These are phyloP conservation scores for Acrocyrtus sp. DNA, from an alignment of 2,888 invertebrate genomes.

Conservation along the genomic window DNA sequence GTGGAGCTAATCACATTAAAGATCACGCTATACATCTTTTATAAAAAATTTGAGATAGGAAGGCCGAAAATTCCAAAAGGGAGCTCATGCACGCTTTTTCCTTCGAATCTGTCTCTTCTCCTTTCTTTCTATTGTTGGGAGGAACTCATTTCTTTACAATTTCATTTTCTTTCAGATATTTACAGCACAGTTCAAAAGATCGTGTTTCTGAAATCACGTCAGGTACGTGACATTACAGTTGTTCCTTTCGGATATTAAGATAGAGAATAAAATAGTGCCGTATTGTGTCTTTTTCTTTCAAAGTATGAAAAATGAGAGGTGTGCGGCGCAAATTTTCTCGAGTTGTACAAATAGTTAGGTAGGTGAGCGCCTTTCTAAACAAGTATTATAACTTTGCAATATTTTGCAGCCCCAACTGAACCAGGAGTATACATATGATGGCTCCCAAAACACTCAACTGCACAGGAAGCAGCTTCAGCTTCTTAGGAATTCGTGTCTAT, in stretches of 20 bases:
- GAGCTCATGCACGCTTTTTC: not conserved
- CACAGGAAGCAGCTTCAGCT: conserved; percentile 39
- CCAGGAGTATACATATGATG: not conserved
- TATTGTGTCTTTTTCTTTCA: not conserved
- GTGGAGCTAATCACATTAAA: no score
- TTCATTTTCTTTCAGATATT: conserved; percentile 20
- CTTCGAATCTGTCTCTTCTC: no score
- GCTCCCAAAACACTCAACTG: conserved; percentile 22
- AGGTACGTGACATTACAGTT: conserved; percentile 19
- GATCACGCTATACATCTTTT: no score
- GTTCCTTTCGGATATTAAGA: not conserved
- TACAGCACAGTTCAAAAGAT: conserved; percentile 41
- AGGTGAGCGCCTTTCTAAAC: no score
- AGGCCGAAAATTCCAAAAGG: no score
- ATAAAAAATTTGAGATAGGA: no score
- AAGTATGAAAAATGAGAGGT: not conserved
- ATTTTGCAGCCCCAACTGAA: conserved; percentile 2
- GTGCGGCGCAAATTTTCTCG: no score
- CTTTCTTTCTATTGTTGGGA: no score
- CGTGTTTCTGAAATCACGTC: conserved; percentile 37
- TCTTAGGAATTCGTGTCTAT: conserved; percentile 47
- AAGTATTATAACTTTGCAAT: not conserved
- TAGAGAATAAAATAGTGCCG: not conserved
- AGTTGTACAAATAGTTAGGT: no score
- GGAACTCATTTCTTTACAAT: not conserved